A percentile compares a stretch with the other conserved stretches of the same genome.
These are phyloP conservation scores for Telenomus remus DNA, from an alignment of 1,140 invertebrate species.

Conservation along the genomic window DNA sequence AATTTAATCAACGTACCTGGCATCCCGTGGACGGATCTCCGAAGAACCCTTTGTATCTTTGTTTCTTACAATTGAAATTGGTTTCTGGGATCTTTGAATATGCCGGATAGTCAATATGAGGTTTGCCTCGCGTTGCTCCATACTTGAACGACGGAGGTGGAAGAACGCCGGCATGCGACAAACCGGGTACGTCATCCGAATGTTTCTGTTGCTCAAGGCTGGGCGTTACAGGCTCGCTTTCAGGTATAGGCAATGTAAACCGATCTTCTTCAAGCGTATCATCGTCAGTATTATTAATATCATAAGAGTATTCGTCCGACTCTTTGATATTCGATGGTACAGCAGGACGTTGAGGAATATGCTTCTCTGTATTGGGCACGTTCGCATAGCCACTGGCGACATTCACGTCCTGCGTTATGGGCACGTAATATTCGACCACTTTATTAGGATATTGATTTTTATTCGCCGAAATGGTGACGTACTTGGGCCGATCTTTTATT, in stretches of 20 bases:
- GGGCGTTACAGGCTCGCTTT: slow-evolving; percentile 45
- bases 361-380: slow-evolving; percentile 31
- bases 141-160: slow-evolving; percentile 63
- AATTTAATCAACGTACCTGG: slow-evolving; percentile 17
- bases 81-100: slow-evolving; percentile 85
- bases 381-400: slow-evolving; percentile 3
- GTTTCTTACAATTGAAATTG: slow-evolving; percentile 87
- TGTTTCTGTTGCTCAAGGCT: slow-evolving; percentile 40
- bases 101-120: slow-evolving; percentile 89
- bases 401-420: slow-evolving; percentile 64
- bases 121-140: slow-evolving; percentile 83
- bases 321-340: slow-evolving; percentile 41
- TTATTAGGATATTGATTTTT: slow-evolving; percentile 54
- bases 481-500: slow-evolving; percentile 24
- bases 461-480: slow-evolving; percentile 2
- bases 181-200: slow-evolving; percentile 31
- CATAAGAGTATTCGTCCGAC: slow-evolving; percentile 56
- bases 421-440: slow-evolving; percentile 66
- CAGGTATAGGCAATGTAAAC: slow-evolving; percentile 36
- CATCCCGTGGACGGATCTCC: slow-evolving; percentile 87
- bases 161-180: slow-evolving; percentile 29
- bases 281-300: slow-evolving; percentile 60
- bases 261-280: slow-evolving; percentile 60
- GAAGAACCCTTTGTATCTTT: slow-evolving; percentile 93
- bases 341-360: slow-evolving; percentile 17